phyloP scores from a whole-genome alignment of 2,797 vertebrate genomes.

The Protosalanx chinensis region DNA sequence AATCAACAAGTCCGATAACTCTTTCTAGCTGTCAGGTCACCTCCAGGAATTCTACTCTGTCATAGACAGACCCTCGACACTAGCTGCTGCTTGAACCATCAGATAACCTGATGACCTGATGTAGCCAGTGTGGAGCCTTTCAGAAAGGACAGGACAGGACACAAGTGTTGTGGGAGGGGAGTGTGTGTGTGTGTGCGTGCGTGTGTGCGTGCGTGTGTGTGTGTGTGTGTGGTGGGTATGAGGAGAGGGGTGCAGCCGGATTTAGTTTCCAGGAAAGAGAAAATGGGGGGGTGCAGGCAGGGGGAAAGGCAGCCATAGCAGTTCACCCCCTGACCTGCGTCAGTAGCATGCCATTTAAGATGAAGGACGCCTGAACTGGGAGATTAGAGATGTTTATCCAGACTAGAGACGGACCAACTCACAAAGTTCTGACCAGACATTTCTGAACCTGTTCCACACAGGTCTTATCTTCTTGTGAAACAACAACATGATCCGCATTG shows the following conservation, averaged over 20 bases:
- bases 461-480: neutral
- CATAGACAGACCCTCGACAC: neutral
- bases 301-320: constrained; percentile 59
- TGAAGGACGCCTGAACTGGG: constrained; percentile 53
- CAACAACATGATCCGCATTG: neutral
- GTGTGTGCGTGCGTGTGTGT: no score
- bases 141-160: neutral
- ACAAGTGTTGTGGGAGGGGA: constrained; percentile 43
- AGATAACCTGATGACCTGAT: constrained; percentile 2
- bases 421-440: neutral
- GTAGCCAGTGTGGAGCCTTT: neutral
- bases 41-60: neutral
- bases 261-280: constrained; percentile 40
- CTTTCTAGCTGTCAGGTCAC: constrained; percentile 36
- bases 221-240: no score
- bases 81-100: neutral
- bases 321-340: constrained; percentile 68
- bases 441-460: neutral
- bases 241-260: constrained; percentile 5
- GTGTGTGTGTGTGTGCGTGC: no score
- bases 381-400: constrained; percentile 35
- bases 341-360: constrained; percentile 55
- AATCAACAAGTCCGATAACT: constrained; percentile 26
- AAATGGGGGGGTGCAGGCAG: constrained; percentile 7
- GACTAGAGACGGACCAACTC: neutral